Conservation (phyloP, 2,113 vertebrate genomes). For the Nanorana parkeri region DNA sequence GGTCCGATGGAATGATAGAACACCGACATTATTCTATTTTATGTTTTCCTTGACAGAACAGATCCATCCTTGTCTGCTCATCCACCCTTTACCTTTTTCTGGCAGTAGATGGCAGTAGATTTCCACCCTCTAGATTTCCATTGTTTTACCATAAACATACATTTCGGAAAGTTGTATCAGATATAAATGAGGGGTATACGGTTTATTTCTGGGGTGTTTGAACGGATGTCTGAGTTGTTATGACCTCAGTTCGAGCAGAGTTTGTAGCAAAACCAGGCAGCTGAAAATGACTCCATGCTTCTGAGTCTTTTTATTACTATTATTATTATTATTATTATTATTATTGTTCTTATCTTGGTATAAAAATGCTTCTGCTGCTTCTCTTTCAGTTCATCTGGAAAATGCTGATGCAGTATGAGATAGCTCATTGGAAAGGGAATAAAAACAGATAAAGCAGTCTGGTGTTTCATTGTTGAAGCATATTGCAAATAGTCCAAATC, state of each 20-base stretch:
- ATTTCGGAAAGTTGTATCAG: background rate
- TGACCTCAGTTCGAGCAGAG: slow-evolving; percentile 28
- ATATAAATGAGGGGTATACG: background rate
- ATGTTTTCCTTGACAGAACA: background rate
- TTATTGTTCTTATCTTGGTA: slow-evolving; percentile 11
- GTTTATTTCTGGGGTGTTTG: slow-evolving; percentile 33
- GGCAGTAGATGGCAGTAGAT: slow-evolving; percentile 45
- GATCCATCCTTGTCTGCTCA: background rate
- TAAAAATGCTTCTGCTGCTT: slow-evolving; percentile 18
- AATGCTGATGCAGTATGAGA: slow-evolving; percentile 19
- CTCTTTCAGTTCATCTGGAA: slow-evolving; percentile 13
- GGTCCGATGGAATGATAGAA: no score
- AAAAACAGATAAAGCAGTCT: background rate
- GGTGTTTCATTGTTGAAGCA: background rate
- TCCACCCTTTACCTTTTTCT: background rate
- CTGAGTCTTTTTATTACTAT: background rate
- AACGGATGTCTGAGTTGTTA: slow-evolving; percentile 28
- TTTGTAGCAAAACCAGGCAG: slow-evolving; percentile 24
- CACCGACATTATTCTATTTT: no score
- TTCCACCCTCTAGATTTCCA: background rate
- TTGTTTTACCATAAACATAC: background rate
- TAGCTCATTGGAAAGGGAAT: background rate
- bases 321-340: no score
- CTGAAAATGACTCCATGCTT: slow-evolving; percentile 3
- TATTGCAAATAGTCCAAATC: background rate